Evolutionary conservation across 2,888 invertebrate species (phyloP).

Genomic region (Chromoteleia sp.): DNA sequence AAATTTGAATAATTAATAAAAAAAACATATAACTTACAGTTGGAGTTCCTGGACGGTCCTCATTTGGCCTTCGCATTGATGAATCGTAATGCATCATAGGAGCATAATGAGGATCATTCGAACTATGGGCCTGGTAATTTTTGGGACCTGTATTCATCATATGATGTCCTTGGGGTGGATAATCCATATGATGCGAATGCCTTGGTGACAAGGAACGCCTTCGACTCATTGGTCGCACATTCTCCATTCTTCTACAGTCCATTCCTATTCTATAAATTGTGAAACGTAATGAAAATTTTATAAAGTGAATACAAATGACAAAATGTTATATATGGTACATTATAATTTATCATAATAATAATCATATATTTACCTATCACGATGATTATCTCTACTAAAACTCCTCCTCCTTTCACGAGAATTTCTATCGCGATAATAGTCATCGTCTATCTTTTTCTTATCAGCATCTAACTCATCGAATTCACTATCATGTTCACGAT

Average conservation of each 20-base stretch:
- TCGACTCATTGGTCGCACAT: constrained; percentile 78
- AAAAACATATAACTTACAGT: constrained; percentile 85
- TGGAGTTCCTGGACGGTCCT: constrained; percentile 90
- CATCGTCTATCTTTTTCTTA: constrained; percentile 78
- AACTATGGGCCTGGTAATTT: constrained; percentile 81
- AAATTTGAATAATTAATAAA: neutral
- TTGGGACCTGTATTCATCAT: constrained; percentile 79
- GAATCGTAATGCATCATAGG: constrained; percentile 82
- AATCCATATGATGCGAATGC: constrained; percentile 80
- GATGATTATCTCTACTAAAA: constrained; percentile 81
- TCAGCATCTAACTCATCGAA: constrained; percentile 72
- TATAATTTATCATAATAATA: neutral
- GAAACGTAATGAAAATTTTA: too few relatives aligned
- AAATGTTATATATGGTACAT: too few relatives aligned
- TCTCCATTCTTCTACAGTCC: constrained; percentile 80
- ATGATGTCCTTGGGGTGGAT: constrained; percentile 76
- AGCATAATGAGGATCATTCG: constrained; percentile 79
- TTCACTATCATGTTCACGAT: constrained; percentile 44
- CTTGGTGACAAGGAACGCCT: constrained; percentile 81
- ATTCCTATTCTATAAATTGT: constrained; percentile 71
- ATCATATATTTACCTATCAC: constrained; percentile 78
- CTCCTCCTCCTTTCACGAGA: constrained; percentile 81
- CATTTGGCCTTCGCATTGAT: constrained; percentile 83
- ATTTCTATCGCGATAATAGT: constrained; percentile 78
- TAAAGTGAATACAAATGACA: too few relatives aligned